Evolutionary conservation across 2,797 vertebrate species (phyloP).

Genomic region (Gymnothorax javanicus): DNA sequence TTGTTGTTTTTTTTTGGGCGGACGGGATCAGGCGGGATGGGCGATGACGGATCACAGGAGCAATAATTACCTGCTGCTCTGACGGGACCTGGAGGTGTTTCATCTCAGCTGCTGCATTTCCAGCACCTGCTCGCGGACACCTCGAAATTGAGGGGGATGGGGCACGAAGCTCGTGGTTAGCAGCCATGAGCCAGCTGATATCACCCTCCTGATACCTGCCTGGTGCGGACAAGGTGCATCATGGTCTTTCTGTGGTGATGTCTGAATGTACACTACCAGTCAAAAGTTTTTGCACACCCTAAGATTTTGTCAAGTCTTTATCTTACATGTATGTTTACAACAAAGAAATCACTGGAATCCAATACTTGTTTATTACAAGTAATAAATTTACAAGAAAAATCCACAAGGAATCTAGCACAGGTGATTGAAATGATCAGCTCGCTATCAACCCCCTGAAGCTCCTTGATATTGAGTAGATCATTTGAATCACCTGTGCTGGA

Average conservation of each 20-base stretch:
- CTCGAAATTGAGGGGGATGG: not conserved
- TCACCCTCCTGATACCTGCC: not conserved
- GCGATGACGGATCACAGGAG: slow-evolving; percentile 35
- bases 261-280: not conserved
- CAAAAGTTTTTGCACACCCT: too few relatives aligned
- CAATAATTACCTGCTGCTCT: slow-evolving; percentile 38
- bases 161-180: not conserved
- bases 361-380: too few relatives aligned
- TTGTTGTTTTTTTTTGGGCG: not conserved
- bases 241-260: not conserved
- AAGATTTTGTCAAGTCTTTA: too few relatives aligned
- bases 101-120: not conserved
- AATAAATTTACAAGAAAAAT: too few relatives aligned
- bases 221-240: not conserved
- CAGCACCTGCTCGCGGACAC: slow-evolving; percentile 10
- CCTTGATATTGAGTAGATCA: too few relatives aligned
- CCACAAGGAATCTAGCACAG: too few relatives aligned
- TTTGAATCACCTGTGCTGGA: too few relatives aligned
- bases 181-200: not conserved
- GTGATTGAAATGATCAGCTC: too few relatives aligned
- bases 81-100: not conserved
- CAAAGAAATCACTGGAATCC: too few relatives aligned
- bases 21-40: slow-evolving; percentile 9
- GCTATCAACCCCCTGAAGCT: too few relatives aligned
- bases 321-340: too few relatives aligned